Base-by-base conservation (phyloP, 2,113 vertebrate genomes). In the Syngnathus floridae region DNA sequence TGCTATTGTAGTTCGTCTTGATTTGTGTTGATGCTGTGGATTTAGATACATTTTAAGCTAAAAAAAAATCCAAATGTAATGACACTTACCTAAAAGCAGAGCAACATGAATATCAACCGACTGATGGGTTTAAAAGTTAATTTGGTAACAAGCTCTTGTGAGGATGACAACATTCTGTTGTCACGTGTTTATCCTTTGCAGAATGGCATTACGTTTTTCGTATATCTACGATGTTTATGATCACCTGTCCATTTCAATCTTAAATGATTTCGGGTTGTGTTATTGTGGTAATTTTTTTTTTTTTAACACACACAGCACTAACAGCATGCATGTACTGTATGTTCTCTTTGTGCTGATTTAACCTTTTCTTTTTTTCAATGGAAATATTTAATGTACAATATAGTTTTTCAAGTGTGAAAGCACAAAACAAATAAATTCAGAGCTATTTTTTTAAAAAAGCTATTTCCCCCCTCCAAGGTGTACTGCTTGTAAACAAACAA, bases 401-500 rank as follows among this genome's bases (percentile, higher is more conserved):
- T 0, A 14, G 54, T 43, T 56, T 43, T 56, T 43, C 31, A 70
- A 41, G 8, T 62, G 58, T 49, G 17, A 43, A 62, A 74, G 58
- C 4, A 51, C 21, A 54, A 64, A 40, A 36, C 31, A 54, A 14
- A 56, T 16, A 1, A 16, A 56, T 56, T 13, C 26, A 48, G 12
- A 14, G 41, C 12, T 48, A n/a, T n/a, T n/a, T 51, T 36, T 57
- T 31, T 7, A 6, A 57, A 37, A 41, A 3, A 61, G 36, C 9
- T 2, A 19, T 38, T n/a, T 52, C 2, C 16, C 31, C 16, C 31
- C 36, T 19, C 4, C 21, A 26, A 13, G 11, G 67, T 19, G 26
- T 71, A 55, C 60, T 72, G 43, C 67, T 73, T 54, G 52, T 65
- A 43, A 17, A 75, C 69, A 78, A 73, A 77, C 65, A 75, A 59